These are phyloP conservation scores for Drosophila sordidula DNA, from an alignment of 2,888 invertebrate genomes.

Conservation along the genomic window DNA sequence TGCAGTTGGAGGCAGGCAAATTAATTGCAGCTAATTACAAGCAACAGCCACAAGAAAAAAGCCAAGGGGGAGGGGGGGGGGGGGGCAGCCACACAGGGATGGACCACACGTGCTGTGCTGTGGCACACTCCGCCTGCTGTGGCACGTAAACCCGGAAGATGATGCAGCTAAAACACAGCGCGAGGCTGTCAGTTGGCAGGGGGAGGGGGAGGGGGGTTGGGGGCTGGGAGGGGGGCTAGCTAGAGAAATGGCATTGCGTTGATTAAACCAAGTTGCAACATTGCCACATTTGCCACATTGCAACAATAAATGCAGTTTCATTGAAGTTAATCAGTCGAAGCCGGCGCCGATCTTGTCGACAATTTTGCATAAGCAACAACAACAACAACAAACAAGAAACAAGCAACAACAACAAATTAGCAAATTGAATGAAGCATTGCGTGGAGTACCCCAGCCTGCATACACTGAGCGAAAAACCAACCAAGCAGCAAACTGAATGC, in stretches of 20 bases:
- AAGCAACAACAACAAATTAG: constrained; percentile 50
- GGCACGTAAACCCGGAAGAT: constrained; percentile 63
- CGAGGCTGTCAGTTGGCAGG: constrained; percentile 2
- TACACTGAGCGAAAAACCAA: constrained; percentile 26
- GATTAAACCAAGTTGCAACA: constrained; percentile 69
- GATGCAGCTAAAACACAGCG: constrained; percentile 50
- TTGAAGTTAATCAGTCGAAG: constrained; percentile 73
- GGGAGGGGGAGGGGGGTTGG: not conserved
- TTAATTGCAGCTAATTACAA: constrained; percentile 75
- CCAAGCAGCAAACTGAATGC: too few species aligned
- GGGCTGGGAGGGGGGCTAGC: not conserved
- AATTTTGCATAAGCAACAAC: constrained; percentile 55
- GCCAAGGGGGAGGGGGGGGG: too few species aligned
- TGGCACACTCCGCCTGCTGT: constrained; percentile 19
- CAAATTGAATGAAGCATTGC: constrained; percentile 65
- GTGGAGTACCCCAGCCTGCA: constrained; percentile 12
- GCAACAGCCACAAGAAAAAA: constrained; percentile 25
- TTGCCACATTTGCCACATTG: constrained; percentile 38
- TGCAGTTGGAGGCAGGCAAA: constrained; percentile 55
- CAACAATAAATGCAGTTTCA: constrained; percentile 77
- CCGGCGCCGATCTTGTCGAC: constrained; percentile 51
- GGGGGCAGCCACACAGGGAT: constrained; percentile 12
- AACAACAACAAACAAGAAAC: constrained; percentile 13
- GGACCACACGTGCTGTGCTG: constrained; percentile 51
- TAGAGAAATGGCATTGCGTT: constrained; percentile 60